A percentile compares a stretch with the other conserved stretches of the same genome.
Conservation (phyloP, 2,113 vertebrate species). For the Forbesichthys agassizii region DNA sequence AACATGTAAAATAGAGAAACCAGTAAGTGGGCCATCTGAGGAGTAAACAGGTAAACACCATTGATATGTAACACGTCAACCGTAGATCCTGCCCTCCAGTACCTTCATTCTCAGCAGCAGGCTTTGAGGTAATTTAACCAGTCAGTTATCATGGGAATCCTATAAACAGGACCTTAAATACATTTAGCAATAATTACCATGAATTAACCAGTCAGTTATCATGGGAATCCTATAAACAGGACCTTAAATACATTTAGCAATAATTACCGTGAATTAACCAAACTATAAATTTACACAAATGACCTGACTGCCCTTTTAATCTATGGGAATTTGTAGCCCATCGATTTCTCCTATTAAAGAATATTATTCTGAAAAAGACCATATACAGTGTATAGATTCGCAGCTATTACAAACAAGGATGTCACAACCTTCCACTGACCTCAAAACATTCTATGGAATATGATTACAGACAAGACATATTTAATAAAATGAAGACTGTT, state of each 20-base stretch:
- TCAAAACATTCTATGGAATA: too few species aligned
- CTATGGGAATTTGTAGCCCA: neutral
- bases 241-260: conserved; percentile 4
- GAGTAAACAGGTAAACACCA: neutral
- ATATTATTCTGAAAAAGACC: neutral
- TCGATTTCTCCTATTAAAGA: neutral
- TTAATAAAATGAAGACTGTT: too few species aligned
- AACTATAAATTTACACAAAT: neutral
- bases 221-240: conserved; percentile 1
- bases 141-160: conserved; percentile 8
- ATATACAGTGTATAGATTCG: neutral
- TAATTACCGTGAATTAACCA: neutral
- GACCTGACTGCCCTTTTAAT: too few species aligned
- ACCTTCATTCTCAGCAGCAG: neutral
- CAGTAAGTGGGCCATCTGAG: conserved; percentile 28
- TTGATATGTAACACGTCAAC: neutral
- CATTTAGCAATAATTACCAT: neutral
- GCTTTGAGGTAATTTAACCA: conserved; percentile 2
- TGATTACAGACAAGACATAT: too few species aligned
- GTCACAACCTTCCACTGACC: neutral
- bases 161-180: conserved; percentile 13
- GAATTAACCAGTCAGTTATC: conserved; percentile 6
- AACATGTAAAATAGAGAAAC: conserved; percentile 36
- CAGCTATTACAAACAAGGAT: neutral
- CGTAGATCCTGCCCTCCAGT: neutral